Base-by-base conservation (phyloP, 2,888 invertebrate genomes). In the Lottia scabra region DNA sequence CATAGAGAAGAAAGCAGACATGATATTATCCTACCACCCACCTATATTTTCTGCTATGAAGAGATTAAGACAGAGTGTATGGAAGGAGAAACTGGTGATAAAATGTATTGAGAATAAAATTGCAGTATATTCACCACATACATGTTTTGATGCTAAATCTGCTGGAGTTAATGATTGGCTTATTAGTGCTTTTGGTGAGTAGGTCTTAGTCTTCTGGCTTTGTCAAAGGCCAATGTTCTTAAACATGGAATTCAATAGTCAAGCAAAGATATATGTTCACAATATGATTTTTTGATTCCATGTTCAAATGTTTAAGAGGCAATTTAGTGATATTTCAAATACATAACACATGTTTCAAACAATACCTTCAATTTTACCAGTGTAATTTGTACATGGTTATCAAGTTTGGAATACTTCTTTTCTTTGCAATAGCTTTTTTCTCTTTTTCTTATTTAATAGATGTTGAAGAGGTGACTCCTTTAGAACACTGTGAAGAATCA, bases 21-120 rank as follows among this genome's bases (percentile, higher is more conserved):
- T 98, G 90, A 96, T 98, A 72, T 91, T 98, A 72, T 94, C 96
- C 0, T 98, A 98, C 89, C 98, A 98, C 91, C 98, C 98, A n/a
- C 96, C 96, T 23, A 95, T 98, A 87, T 98, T 98, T 90, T 91
- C 92, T 16, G 93, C 96, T 8, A 83, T 98, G 70, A 97, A 96
- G 87, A 92, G 93, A 48, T 91, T 98, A 56, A 93, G 94, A 1
- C 91, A 89, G 70, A 82, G 83, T 23, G 88, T 88, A 15, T 93
- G 93, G 95, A 92, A 94, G 92, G 95, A 97, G 87, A 92, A 94
- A 43, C 92, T 97, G 15, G 92, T 96, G 10, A 92, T 94, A 0
- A 92, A 92, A 80, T 95, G 97, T 84, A 90, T 98, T 70, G 94
- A 94, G 86, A 93, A 95, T 75, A 93, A 93, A 73, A 96, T 98